Evolutionary conservation across 1,140 invertebrate genomes (phyloP).

Genomic region (Lepidurus couesii): DNA sequence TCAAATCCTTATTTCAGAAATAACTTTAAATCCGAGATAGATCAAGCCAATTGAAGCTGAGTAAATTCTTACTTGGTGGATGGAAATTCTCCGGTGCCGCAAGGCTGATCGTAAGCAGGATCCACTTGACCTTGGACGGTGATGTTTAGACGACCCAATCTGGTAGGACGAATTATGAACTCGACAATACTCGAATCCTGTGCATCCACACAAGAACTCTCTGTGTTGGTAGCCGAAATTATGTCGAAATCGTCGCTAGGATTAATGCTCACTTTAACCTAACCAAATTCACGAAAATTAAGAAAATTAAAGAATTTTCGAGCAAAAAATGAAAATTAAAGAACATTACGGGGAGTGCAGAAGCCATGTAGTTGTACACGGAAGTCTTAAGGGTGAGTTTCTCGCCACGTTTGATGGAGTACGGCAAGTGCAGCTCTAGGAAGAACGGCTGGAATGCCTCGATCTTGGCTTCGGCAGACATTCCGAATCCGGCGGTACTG

Average conservation of each 20-base stretch:
- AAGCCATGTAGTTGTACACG: constrained; percentile 29
- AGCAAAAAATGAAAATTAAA: constrained; percentile 34
- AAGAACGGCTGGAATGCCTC: constrained; percentile 66
- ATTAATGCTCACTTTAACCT: background rate
- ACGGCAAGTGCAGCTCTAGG: constrained; percentile 61
- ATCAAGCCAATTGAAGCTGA: background rate
- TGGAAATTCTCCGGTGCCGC: constrained; percentile 48
- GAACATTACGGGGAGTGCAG: constrained; percentile 48
- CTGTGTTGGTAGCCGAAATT: background rate
- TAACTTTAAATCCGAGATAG: background rate
- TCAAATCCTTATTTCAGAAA: background rate
- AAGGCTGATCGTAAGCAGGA: constrained; percentile 44
- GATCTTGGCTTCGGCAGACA: constrained; percentile 52
- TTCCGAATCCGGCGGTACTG: constrained; percentile 55
- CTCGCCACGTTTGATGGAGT: constrained; percentile 63
- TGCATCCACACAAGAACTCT: constrained; percentile 44
- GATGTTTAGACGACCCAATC: constrained; percentile 55
- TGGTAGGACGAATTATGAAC: constrained; percentile 49
- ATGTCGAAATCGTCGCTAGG: background rate
- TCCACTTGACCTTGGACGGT: constrained; percentile 54
- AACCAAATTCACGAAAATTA: background rate
- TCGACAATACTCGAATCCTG: constrained; percentile 48
- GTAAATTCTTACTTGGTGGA: constrained; percentile 43
- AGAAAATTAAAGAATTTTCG: background rate
- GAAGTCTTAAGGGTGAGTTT: constrained; percentile 54